Percentiles rank a stretch among this genome's conserved stretches.
phyloP scores from a whole-genome alignment of 2,113 vertebrate species.

The Choloepus hoffmanni region DNA sequence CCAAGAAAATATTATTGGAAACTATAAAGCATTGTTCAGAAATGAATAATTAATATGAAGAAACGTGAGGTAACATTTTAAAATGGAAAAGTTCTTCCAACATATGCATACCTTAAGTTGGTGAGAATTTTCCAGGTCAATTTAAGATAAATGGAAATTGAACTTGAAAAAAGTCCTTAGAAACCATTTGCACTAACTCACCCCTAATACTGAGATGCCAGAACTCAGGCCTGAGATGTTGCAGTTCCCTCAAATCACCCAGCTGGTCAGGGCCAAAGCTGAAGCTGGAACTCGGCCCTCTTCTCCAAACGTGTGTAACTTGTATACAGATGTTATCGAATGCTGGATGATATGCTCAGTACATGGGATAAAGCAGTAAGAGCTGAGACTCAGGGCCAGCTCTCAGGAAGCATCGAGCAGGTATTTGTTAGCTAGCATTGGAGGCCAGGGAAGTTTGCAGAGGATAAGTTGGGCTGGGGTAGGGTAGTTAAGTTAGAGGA shows the following conservation, averaged over 20 bases:
- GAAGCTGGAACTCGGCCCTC: not conserved
- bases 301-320: not conserved
- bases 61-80: constrained; percentile 30
- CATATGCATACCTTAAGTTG: not conserved
- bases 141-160: constrained; percentile 2
- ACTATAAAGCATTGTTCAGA: constrained; percentile 35
- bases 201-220: not conserved
- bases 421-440: not conserved
- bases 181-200: not conserved
- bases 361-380: not conserved
- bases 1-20: not conserved
- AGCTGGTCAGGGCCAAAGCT: not conserved
- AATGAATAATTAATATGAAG: not conserved
- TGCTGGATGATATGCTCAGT: not conserved
- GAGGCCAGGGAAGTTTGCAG: not conserved
- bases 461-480: not conserved
- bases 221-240: not conserved
- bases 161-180: not conserved
- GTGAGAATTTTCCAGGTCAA: constrained; percentile 13
- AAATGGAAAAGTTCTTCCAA: constrained; percentile 25
- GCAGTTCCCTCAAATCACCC: not conserved
- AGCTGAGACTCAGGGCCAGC: not conserved
- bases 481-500: not conserved
- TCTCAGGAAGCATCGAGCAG: not conserved
- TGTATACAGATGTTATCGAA: not conserved